phyloP scores from a whole-genome alignment of 92 coral and sea anemone genomes.

The Siderastrea radians region DNA sequence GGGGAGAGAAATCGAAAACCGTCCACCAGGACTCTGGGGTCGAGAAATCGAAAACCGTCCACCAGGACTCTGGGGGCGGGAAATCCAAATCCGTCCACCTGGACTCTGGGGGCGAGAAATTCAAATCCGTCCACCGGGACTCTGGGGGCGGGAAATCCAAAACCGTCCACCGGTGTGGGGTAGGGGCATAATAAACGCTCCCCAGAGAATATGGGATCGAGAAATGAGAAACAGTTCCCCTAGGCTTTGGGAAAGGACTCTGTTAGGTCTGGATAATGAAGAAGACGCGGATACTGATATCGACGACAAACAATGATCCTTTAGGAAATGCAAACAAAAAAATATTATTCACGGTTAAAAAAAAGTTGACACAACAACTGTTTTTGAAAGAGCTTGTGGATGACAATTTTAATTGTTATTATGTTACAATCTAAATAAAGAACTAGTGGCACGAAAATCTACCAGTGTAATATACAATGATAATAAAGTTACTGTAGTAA shows the following conservation, averaged over 20 bases:
- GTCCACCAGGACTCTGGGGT: constrained; percentile 39
- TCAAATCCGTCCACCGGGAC: background rate
- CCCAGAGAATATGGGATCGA: too few species aligned
- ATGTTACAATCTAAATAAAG: background rate
- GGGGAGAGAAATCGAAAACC: constrained; percentile 1
- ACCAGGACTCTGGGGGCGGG: constrained; percentile 33
- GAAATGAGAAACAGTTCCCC: too few species aligned
- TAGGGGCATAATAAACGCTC: background rate
- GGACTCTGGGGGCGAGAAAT: constrained; percentile 45
- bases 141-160: constrained; percentile 22
- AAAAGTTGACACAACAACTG: background rate
- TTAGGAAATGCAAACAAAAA: background rate
- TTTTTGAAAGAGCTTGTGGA: too few species aligned
- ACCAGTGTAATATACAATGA: background rate
- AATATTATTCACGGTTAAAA: background rate
- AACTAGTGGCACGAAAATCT: background rate
- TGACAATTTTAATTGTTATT: too few species aligned
- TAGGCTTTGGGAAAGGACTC: background rate
- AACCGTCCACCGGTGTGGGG: constrained; percentile 23
- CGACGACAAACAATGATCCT: background rate
- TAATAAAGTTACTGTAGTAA: too few species aligned
- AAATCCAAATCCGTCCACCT: background rate
- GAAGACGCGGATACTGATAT: background rate
- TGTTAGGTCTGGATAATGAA: background rate
- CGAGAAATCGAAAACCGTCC: background rate